Base-by-base conservation (phyloP, 2,888 invertebrate species). In the Monoplex corrugatus region DNA sequence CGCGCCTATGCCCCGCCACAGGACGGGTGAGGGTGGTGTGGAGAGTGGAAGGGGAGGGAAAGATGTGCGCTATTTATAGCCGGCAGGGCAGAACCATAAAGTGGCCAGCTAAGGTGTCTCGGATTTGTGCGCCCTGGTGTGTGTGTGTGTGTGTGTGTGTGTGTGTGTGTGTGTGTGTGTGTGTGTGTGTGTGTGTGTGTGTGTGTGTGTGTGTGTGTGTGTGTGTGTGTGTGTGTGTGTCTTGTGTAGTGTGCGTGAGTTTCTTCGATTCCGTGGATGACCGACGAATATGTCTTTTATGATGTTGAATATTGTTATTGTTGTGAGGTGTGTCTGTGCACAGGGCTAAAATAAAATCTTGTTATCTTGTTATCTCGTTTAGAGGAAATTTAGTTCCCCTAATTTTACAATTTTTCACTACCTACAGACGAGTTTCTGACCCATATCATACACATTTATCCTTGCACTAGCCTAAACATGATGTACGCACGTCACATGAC, bases 171-270 rank as follows among this genome's bases (percentile, higher is more conserved):
- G 57, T 57, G 57, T 57, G 57, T 57, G 57, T 57, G 57, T 57
- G 57, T 57, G 57, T 57, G 57, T 57, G 57, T 57, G 57, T 57
- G 57, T 57, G 57, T 57, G 57, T 68, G n/a, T 68, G 68, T 68
- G 68, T 68, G 68, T 68, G 68, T 68, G 68, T 68, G 68, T 68
- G 68, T 68, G 68, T 68, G 68, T n/a, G 68, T 68, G 68, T 68
- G 68, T 68, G 68, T 68, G 68, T n/a, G 68, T 68, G 68, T 68
- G 68, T 6, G 68, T n/a, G 68, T 68, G 68, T 68, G 68, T 68
- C n/a, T 68, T 68, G 68, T 68, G 68, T 68, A 32, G 68, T n/a
- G n/a, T 68, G 68, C 3, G 68, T 23, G n/a, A 23, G n/a, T 63
- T 28, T 68, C n/a, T n/a, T 68, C n/a, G n/a, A n/a, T 8, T 23